Evolutionary conservation across 2,113 vertebrate genomes (phyloP).

Genomic region (Thalassoma bifasciatum): DNA sequence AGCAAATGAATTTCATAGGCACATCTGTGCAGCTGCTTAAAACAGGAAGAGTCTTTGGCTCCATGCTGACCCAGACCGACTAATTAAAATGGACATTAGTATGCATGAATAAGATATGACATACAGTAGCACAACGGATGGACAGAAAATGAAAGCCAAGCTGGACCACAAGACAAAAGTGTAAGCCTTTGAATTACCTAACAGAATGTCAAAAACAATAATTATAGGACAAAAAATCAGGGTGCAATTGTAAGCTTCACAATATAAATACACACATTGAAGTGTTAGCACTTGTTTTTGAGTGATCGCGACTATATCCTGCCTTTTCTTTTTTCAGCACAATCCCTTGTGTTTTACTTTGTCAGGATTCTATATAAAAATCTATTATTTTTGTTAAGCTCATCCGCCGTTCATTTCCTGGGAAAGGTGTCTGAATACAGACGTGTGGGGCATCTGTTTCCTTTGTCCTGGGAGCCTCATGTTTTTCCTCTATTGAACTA

Average conservation of each 20-base stretch:
- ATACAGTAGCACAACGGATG: slow-evolving; percentile 58
- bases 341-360: slow-evolving; percentile 29
- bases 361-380: slow-evolving; percentile 17
- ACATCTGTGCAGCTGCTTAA: slow-evolving; percentile 62
- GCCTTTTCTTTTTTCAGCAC: slow-evolving; percentile 11
- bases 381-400: slow-evolving; percentile 29
- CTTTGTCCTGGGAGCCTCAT: slow-evolving; percentile 43
- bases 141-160: slow-evolving; percentile 55
- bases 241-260: background rate
- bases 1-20: slow-evolving; percentile 57
- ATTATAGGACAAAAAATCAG: background rate
- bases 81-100: slow-evolving; percentile 78
- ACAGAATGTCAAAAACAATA: slow-evolving; percentile 7
- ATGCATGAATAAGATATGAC: slow-evolving; percentile 70
- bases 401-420: slow-evolving; percentile 33
- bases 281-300: background rate
- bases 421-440: slow-evolving; percentile 39
- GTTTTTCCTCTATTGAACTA: slow-evolving; percentile 43
- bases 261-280: background rate
- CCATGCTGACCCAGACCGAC: slow-evolving; percentile 68
- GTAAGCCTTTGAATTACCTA: slow-evolving; percentile 15
- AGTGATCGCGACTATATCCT: slow-evolving; percentile 10
- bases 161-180: slow-evolving; percentile 23
- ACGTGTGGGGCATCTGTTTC: slow-evolving; percentile 60
- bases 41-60: slow-evolving; percentile 46